Base-by-base conservation (phyloP, 2,797 vertebrate genomes). In the Tadarida brasiliensis region DNA sequence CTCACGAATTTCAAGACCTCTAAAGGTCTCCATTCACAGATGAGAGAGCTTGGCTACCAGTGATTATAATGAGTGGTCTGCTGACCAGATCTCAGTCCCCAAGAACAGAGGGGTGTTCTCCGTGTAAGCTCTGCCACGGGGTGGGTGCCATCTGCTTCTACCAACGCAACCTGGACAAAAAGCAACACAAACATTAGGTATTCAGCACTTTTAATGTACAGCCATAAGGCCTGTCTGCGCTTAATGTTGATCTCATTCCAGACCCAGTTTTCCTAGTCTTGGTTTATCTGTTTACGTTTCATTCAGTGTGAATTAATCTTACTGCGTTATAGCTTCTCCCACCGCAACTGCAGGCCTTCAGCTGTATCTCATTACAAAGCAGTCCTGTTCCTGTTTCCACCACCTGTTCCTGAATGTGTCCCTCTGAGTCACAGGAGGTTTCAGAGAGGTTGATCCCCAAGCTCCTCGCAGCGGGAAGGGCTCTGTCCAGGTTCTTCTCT, bases 361-460 rank as follows among this genome's bases (percentile, higher is more conserved):
- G 19, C 56, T 26, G 12, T 44, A 33, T 77, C 76, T 87, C 17
- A 39, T 44, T 78, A 44, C 87, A 95, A 97, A 97, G 97, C 94
- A 96, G 85, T 92, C 91, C 65, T 87, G 76, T 97, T 96, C 83
- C 68, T 83, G 81, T 89, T 74, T 63, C 94, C 68, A 84, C 85
- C 73, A 47, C 87, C 65, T 63, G 54, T 86, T 96, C 54, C 47
- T 87, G 77, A 87, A 90, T 95, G 97, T 93, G 76, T 87, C 76
- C 54, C 54, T 96, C 94, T 73, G 94, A 83, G 22, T 85, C 94
- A 93, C 28, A 93, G 24, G 87, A 88, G 39, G 4, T 91, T 96
- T 97, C 82, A 95, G 92, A 97, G 85, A 82, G 80, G 39, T 14
- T 0, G 6, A 0, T 49, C 28, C 84, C 90, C 68, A 83, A 35